phyloP scores from a whole-genome alignment of 1,140 invertebrate genomes.

The Drosophila melanica region DNA sequence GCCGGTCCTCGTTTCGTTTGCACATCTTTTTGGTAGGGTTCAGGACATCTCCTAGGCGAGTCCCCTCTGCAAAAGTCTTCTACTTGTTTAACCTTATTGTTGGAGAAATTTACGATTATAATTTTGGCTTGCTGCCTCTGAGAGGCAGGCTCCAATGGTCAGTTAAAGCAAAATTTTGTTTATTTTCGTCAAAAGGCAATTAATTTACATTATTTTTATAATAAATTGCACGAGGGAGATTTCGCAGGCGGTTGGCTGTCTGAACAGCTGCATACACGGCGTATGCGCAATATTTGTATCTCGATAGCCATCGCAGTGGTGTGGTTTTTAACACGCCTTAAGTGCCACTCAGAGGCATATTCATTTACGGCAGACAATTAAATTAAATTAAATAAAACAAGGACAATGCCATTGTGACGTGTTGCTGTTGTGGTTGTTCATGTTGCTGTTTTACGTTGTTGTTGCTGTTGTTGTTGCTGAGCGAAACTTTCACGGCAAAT shows the following conservation, averaged over 20 bases:
- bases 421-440: conserved; percentile 6
- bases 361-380: conserved; percentile 69
- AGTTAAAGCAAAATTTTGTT: not conserved
- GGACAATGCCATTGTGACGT: conserved; percentile 26
- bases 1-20: too few species aligned
- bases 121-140: not conserved
- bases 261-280: conserved; percentile 24
- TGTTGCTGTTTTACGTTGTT: conserved; percentile 5
- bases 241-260: conserved; percentile 4
- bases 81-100: not conserved
- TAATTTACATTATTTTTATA: conserved; percentile 80
- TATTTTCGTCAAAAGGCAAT: conserved; percentile 45
- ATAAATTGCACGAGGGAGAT: conserved; percentile 55
- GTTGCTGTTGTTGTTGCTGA: conserved; percentile 1
- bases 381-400: conserved; percentile 74
- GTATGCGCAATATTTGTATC: conserved; percentile 41
- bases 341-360: conserved; percentile 55
- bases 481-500: not conserved
- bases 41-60: too few species aligned
- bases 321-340: conserved; percentile 30
- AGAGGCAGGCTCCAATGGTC: not conserved
- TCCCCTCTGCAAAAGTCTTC: too few species aligned
- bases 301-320: conserved; percentile 4
- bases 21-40: too few species aligned
- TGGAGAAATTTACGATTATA: conserved; percentile 3